A percentile compares a stretch with the other conserved stretches of the same genome.
Conservation (phyloP, 2,113 vertebrate species). For the Chaetodon auriga region DNA sequence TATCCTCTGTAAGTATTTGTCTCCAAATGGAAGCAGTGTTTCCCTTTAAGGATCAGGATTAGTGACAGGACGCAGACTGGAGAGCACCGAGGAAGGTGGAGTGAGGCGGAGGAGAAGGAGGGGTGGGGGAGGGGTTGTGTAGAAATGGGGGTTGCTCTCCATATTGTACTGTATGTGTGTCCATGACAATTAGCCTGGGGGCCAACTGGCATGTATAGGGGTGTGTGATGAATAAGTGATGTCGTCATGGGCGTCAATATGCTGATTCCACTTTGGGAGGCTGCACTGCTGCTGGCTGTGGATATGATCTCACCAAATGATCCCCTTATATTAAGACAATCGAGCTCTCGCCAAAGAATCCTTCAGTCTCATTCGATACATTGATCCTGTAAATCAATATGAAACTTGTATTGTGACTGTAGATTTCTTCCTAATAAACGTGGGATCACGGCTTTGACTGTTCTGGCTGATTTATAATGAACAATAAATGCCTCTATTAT, state of each 20-base stretch:
- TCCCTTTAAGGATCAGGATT: conserved; percentile 84
- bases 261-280: conserved; percentile 20
- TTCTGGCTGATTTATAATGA: neutral
- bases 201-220: conserved; percentile 40
- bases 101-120: conserved; percentile 32
- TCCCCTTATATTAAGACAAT: neutral
- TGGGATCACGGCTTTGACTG: neutral
- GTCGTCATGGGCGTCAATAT: conserved; percentile 41
- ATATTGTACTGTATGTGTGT: conserved; percentile 71
- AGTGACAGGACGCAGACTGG: conserved; percentile 49
- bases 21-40: conserved; percentile 47
- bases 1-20: neutral
- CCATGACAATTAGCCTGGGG: conserved; percentile 59
- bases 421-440: neutral
- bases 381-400: neutral
- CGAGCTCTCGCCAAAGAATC: neutral
- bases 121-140: conserved; percentile 58
- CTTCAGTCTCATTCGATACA: neutral
- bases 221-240: conserved; percentile 66
- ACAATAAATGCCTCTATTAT: neutral
- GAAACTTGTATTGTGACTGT: neutral
- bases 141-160: conserved; percentile 50
- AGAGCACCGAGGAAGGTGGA: conserved; percentile 58
- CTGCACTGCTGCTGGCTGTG: conserved; percentile 1
- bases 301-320: neutral